Evolutionary conservation across 2,113 vertebrate species (phyloP).

Genomic region (Carassius auratus): DNA sequence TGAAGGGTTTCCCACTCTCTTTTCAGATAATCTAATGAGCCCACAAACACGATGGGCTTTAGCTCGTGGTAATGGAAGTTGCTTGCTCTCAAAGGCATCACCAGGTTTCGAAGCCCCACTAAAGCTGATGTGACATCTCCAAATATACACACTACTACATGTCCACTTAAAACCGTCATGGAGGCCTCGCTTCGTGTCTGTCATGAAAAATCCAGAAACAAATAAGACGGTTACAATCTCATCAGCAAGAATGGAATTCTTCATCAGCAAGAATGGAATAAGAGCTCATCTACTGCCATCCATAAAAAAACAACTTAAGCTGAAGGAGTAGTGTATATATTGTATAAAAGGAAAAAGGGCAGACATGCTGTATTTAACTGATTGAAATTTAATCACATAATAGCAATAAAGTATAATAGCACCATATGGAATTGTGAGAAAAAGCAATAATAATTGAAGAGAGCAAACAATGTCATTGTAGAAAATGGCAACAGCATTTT

Average conservation of each 20-base stretch:
- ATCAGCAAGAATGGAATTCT: too few species aligned
- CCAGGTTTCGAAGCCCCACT: constrained; percentile 97
- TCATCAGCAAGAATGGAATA: constrained; percentile 42
- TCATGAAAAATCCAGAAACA: constrained; percentile 50
- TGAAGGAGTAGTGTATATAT: background rate
- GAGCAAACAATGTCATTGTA: background rate
- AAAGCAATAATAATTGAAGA: background rate
- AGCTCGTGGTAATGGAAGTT: constrained; percentile 99
- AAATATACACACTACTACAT: constrained; percentile 99
- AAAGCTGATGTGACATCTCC: constrained; percentile 97
- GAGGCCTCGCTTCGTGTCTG: constrained; percentile 98
- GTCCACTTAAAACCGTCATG: constrained; percentile 98
- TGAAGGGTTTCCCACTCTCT: constrained; percentile 98
- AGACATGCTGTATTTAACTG: background rate
- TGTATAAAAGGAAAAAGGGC: background rate
- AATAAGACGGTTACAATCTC: constrained; percentile 40
- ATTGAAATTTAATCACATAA: background rate
- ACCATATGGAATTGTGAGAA: background rate
- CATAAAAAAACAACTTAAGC: background rate
- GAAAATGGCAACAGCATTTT: too few species aligned
- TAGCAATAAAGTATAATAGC: background rate
- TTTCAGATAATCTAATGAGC: constrained; percentile 95
- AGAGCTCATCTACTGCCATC: background rate
- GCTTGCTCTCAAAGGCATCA: constrained; percentile 99
- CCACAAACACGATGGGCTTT: constrained; percentile 98